Percentiles rank a stretch among this genome's conserved stretches.
Conservation (phyloP, 2,888 invertebrate species). For the Lagria hirta region DNA sequence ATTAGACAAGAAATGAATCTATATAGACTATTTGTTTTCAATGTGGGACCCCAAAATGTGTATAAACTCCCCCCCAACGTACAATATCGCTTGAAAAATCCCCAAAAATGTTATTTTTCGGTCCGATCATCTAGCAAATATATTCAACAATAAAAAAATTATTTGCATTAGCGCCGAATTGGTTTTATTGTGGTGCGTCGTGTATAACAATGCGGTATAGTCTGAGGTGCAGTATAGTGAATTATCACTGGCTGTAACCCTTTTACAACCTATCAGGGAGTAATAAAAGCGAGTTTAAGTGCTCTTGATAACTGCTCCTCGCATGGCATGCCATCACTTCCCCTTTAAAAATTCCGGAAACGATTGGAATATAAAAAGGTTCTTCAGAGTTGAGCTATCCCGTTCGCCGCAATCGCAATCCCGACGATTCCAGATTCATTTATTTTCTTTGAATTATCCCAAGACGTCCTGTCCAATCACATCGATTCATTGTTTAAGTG, state of each 20-base stretch:
- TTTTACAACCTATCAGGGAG: constrained; percentile 56
- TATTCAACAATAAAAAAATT: constrained; percentile 2
- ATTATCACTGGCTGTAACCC: constrained; percentile 55
- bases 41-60: no score
- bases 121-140: no score
- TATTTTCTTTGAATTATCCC: constrained; percentile 30
- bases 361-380: constrained; percentile 45
- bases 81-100: no score
- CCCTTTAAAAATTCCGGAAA: constrained; percentile 50
- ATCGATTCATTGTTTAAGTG: constrained; percentile 33
- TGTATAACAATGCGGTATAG: constrained; percentile 34
- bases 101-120: no score
- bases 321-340: constrained; percentile 44
- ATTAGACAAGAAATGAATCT: no score
- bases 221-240: constrained; percentile 47
- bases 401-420: constrained; percentile 8
- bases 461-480: constrained; percentile 33
- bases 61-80: no score
- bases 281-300: constrained; percentile 55
- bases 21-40: no score
- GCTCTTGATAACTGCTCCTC: constrained; percentile 53
- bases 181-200: constrained; percentile 25
- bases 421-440: constrained; percentile 25
- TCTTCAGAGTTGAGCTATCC: constrained; percentile 14
- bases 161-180: constrained; percentile 19